Conservation (phyloP, 2,113 vertebrate genomes). For the Nettapus auritus region DNA sequence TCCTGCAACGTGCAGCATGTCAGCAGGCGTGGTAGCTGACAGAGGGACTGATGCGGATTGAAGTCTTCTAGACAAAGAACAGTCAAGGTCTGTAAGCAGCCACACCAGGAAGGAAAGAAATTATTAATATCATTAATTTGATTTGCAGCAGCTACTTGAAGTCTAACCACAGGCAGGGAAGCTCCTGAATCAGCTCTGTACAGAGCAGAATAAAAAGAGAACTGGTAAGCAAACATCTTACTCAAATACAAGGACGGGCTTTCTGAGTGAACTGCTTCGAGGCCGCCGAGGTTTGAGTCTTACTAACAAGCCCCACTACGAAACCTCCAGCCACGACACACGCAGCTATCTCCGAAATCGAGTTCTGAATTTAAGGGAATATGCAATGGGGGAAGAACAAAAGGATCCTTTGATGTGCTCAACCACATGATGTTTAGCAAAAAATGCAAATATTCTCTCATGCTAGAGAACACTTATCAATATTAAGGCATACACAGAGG, state of each 20-base stretch:
- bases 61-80: background rate
- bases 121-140: background rate
- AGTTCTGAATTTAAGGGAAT: background rate
- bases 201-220: background rate
- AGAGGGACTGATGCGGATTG: background rate
- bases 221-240: background rate
- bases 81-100: background rate
- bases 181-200: background rate
- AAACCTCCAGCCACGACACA: background rate
- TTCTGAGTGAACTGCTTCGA: background rate
- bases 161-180: background rate
- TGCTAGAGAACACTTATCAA: slow-evolving; percentile 69
- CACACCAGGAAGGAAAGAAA: background rate
- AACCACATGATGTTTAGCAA: slow-evolving; percentile 30
- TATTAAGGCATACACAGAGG: slow-evolving; percentile 72
- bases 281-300: background rate
- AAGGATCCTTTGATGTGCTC: slow-evolving; percentile 67
- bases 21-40: background rate
- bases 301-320: background rate
- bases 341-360: background rate
- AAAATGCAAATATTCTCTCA: slow-evolving; percentile 70
- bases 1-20: too few species aligned
- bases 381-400: slow-evolving; percentile 30
- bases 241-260: background rate
- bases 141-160: background rate